Evolutionary conservation across 2,888 invertebrate species (phyloP).

Genomic region (Hydropsyche betteni): DNA sequence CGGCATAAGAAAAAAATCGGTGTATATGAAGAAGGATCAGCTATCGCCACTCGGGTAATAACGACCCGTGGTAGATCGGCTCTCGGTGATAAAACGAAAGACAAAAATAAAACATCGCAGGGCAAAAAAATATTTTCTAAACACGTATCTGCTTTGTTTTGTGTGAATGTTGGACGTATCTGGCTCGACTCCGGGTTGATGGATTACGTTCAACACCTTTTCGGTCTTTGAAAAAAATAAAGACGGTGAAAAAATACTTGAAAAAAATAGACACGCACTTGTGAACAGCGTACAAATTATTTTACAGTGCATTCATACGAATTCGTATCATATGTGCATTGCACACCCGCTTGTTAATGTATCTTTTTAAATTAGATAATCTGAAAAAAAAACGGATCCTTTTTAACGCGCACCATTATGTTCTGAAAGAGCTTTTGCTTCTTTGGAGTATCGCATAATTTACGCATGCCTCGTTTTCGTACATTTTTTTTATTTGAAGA

Average conservation of each 20-base stretch:
- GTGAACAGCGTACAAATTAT: constrained; percentile 33
- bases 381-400: neutral
- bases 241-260: neutral
- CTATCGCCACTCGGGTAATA: constrained; percentile 11
- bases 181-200: constrained; percentile 43
- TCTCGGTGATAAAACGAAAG: constrained; percentile 35
- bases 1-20: neutral
- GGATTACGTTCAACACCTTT: constrained; percentile 50
- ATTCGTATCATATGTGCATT: neutral
- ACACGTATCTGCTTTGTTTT: constrained; percentile 46
- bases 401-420: constrained; percentile 6
- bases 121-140: constrained; percentile 13
- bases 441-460: constrained; percentile 20
- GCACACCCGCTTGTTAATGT: constrained; percentile 10
- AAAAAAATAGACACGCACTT: constrained; percentile 9
- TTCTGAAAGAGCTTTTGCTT: neutral
- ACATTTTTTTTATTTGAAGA: neutral
- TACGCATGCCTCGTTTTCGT: constrained; percentile 22
- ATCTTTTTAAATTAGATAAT: constrained; percentile 17
- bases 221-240: constrained; percentile 37
- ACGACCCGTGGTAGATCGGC: constrained; percentile 18
- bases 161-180: constrained; percentile 46
- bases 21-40: constrained; percentile 13
- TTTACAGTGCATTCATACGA: constrained; percentile 27
- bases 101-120: constrained; percentile 37